Evolutionary conservation across 1,140 invertebrate species (phyloP).

Genomic region (Drosophila azteca): DNA sequence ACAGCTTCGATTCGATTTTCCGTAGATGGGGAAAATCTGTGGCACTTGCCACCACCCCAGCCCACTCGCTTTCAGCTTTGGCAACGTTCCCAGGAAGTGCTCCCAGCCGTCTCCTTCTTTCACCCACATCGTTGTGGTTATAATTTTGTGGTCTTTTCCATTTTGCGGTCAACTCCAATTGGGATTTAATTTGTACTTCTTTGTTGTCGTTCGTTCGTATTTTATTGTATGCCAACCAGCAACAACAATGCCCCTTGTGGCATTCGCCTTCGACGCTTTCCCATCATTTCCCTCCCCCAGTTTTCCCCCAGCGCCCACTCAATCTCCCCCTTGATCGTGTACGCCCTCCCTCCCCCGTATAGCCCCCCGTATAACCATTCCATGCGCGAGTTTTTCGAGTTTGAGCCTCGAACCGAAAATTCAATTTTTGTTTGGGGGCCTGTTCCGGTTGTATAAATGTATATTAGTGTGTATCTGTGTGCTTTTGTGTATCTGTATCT

Average conservation of each 20-base stretch:
- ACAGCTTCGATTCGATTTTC: slow-evolving; percentile 66
- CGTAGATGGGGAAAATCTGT: background rate
- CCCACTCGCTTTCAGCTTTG: slow-evolving; percentile 24
- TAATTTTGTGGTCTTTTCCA: slow-evolving; percentile 81
- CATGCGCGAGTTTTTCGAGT: slow-evolving; percentile 71
- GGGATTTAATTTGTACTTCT: slow-evolving; percentile 82
- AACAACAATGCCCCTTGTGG: slow-evolving; percentile 56
- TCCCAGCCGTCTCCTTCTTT: slow-evolving; percentile 6
- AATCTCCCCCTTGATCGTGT: background rate
- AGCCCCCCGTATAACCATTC: slow-evolving; percentile 35
- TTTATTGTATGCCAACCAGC: slow-evolving; percentile 73
- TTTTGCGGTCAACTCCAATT: slow-evolving; percentile 82
- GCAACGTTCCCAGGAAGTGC: slow-evolving; percentile 48
- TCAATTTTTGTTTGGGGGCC: slow-evolving; percentile 70
- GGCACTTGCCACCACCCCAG: background rate
- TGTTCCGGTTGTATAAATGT: slow-evolving; percentile 19
- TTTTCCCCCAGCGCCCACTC: background rate
- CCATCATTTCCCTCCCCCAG: slow-evolving; percentile 49
- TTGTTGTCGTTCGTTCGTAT: slow-evolving; percentile 79
- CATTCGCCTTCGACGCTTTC: slow-evolving; percentile 69
- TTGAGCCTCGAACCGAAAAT: slow-evolving; percentile 75
- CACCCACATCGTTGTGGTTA: slow-evolving; percentile 77
- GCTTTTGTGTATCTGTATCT: slow-evolving; percentile 15
- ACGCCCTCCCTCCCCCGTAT: slow-evolving; percentile 1
- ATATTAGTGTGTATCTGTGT: slow-evolving; percentile 2